Conservation (phyloP, 2,888 invertebrate species). For the Cataglyphis albicans region DNA sequence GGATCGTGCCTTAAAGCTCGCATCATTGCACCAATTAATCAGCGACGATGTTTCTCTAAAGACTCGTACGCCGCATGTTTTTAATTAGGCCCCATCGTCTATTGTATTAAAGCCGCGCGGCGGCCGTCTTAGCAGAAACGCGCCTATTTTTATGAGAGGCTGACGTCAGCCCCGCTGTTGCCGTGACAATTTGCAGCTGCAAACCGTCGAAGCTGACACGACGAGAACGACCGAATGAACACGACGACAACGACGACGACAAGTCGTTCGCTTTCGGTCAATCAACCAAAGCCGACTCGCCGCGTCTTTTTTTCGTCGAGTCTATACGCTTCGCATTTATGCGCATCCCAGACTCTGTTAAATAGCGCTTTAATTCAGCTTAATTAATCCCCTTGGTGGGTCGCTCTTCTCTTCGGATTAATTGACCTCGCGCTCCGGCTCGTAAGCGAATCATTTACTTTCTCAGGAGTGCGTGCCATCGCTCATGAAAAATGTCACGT, state of each 20-base stretch:
- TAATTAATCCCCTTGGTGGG: slow-evolving; percentile 72
- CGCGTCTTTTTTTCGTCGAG: slow-evolving; percentile 41
- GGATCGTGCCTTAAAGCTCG: slow-evolving; percentile 30
- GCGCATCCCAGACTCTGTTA: slow-evolving; percentile 63
- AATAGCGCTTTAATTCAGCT: slow-evolving; percentile 77
- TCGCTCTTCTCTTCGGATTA: slow-evolving; percentile 65
- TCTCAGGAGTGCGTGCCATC: slow-evolving; percentile 54
- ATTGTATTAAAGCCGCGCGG: slow-evolving; percentile 42
- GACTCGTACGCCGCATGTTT: slow-evolving; percentile 47
- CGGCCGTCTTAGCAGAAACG: slow-evolving; percentile 30
- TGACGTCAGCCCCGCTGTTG: slow-evolving; percentile 60
- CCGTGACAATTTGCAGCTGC: slow-evolving; percentile 59
- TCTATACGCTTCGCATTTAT: background rate
- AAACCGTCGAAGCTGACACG: slow-evolving; percentile 23
- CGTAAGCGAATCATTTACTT: slow-evolving; percentile 50
- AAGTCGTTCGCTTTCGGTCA: slow-evolving; percentile 61
- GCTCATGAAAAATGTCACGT: slow-evolving; percentile 30
- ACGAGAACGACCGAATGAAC: slow-evolving; percentile 14
- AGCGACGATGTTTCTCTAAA: slow-evolving; percentile 36
- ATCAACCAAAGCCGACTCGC: slow-evolving; percentile 74
- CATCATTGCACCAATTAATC: slow-evolving; percentile 51
- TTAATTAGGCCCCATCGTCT: slow-evolving; percentile 60
- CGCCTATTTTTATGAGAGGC: slow-evolving; percentile 59
- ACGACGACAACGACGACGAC: slow-evolving; percentile 17
- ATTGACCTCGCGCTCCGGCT: slow-evolving; percentile 63